phyloP scores from a whole-genome alignment of 2,888 invertebrate species.

The Aleiodes leptofemur region DNA sequence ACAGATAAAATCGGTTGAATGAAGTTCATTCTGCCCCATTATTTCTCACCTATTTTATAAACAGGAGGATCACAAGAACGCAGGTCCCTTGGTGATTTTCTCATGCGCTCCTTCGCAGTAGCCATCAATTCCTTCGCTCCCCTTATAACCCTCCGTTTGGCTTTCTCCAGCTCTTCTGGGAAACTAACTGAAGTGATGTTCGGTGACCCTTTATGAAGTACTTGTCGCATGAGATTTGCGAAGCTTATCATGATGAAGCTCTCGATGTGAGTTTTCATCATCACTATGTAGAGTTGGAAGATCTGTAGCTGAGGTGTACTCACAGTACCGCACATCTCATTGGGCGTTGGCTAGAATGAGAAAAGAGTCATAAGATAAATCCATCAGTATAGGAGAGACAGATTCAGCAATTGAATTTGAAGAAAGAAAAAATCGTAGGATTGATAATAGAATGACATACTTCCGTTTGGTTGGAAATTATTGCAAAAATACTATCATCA shows the following conservation, averaged over 20 bases:
- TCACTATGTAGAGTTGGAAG: not conserved
- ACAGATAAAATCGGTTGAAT: too few relatives aligned
- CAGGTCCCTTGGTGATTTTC: not conserved
- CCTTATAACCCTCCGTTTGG: not conserved
- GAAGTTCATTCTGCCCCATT: too few relatives aligned
- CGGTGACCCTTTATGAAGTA: not conserved
- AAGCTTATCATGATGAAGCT: not conserved
- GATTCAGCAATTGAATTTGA: not conserved
- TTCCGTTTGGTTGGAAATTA: not conserved
- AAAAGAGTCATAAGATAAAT: too few relatives aligned
- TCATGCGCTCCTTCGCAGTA: not conserved
- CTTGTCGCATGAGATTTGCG: not conserved
- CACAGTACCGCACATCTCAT: not conserved
- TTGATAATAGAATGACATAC: not conserved
- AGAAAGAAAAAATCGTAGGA: not conserved
- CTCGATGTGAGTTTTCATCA: not conserved
- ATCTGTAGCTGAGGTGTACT: not conserved
- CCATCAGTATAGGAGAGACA: too few relatives aligned
- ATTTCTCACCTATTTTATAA: not conserved
- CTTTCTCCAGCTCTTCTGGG: not conserved
- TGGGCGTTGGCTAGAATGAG: not conserved
- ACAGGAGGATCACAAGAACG: conserved; percentile 11
- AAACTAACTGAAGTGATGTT: conserved; percentile 1
- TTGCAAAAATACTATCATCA: not conserved
- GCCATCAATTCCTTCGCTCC: not conserved